Percentiles rank a stretch among this genome's conserved stretches.
These are phyloP conservation scores for Melanotus villosus DNA, from an alignment of 2,888 invertebrate species.

Conservation along the genomic window DNA sequence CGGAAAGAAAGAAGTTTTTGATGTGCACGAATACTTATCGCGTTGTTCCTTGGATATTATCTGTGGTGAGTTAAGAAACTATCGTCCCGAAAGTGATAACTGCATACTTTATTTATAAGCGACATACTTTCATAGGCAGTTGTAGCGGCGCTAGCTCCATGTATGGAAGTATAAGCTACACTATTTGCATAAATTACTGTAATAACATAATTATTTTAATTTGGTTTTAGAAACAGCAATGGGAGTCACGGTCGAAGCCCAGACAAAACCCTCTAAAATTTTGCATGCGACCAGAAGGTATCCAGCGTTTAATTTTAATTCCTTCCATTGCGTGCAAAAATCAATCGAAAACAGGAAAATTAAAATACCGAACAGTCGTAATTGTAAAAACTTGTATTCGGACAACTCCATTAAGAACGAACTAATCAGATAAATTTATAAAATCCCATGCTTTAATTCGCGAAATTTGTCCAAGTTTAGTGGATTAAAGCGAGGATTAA, in stretches of 20 bases:
- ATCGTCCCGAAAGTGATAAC: conserved; percentile 1
- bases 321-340: no score
- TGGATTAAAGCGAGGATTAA: no score
- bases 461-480: no score
- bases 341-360: no score
- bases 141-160: no score
- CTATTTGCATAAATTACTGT: conserved; percentile 13
- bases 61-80: conserved; percentile 68
- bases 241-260: conserved; percentile 75
- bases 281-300: conserved; percentile 30
- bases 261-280: conserved; percentile 57
- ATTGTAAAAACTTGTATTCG: no score
- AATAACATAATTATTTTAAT: conserved; percentile 18
- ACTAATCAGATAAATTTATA: no score
- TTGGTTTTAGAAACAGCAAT: conserved; percentile 75
- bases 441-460: no score
- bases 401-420: no score
- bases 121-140: conserved; percentile 18
- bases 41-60: conserved; percentile 76
- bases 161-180: no score
- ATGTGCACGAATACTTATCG: conserved; percentile 72
- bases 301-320: neutral
- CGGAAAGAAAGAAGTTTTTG: neutral
- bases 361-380: no score
- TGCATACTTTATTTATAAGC: conserved; percentile 8